Percentiles rank a stretch among this genome's conserved stretches.
Conservation (phyloP, 2,888 invertebrate species). For the Stenurella melanura region DNA sequence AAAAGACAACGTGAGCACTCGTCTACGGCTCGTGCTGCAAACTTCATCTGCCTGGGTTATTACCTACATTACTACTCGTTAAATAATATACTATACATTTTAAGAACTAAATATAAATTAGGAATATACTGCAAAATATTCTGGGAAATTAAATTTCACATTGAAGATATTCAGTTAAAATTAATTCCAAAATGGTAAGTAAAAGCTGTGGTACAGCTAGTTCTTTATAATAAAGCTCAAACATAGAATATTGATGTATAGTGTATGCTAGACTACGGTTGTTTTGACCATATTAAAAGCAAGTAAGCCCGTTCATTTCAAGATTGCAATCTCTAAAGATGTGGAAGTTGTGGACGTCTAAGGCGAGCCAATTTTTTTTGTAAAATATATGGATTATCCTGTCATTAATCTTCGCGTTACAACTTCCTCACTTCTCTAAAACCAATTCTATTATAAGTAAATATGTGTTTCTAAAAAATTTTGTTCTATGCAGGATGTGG, state of each 20-base stretch:
- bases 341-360: background rate
- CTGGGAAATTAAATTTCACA: too few relatives aligned
- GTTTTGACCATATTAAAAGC: conserved; percentile 3
- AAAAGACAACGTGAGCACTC: too few relatives aligned
- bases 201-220: background rate
- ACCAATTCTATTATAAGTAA: conserved; percentile 1
- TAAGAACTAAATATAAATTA: too few relatives aligned
- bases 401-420: conserved; percentile 7
- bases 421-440: background rate
- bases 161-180: too few relatives aligned
- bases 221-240: conserved; percentile 1
- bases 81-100: too few relatives aligned
- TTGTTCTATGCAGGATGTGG: background rate
- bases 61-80: too few relatives aligned
- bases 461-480: background rate
- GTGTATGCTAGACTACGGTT: background rate
- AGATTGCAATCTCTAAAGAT: background rate
- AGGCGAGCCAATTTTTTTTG: conserved; percentile 1
- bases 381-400: conserved; percentile 1
- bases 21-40: too few relatives aligned
- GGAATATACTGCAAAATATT: too few relatives aligned
- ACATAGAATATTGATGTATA: background rate
- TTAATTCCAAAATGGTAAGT: background rate
- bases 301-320: background rate
- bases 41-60: too few relatives aligned